phyloP scores from a whole-genome alignment of 1,140 invertebrate species.

The Asobara japonica region DNA sequence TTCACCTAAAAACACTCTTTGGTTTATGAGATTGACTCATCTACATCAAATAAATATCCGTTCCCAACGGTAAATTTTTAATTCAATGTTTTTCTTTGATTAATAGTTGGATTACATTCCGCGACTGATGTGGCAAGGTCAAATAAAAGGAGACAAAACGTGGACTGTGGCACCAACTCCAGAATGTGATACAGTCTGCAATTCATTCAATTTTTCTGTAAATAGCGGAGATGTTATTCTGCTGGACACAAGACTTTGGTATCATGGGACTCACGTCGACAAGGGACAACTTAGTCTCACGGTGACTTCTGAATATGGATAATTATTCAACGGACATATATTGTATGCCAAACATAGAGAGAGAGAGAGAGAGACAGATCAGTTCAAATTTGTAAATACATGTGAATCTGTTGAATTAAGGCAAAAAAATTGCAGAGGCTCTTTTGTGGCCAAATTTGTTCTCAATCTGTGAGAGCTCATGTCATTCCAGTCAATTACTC shows the following conservation, averaged over 20 bases:
- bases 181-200: conserved; percentile 86
- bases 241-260: conserved; percentile 93
- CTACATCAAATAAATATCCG: no score
- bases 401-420: no score
- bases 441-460: no score
- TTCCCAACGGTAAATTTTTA: no score
- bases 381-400: no score
- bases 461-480: no score
- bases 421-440: no score
- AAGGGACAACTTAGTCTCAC: conserved; percentile 88
- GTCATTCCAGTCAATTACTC: no score
- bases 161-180: conserved; percentile 88
- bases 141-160: conserved; percentile 85
- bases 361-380: no score
- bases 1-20: no score
- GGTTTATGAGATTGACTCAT: no score
- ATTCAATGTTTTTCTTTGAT: conserved; percentile 51
- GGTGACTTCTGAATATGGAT: conserved; percentile 89
- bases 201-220: conserved; percentile 79
- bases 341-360: no score
- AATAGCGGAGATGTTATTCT: conserved; percentile 87
- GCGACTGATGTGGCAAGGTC: conserved; percentile 93
- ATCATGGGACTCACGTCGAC: conserved; percentile 86
- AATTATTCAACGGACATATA: neutral
- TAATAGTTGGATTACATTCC: conserved; percentile 90